Percentiles rank a stretch among this genome's conserved stretches.
phyloP scores from a whole-genome alignment of 2,888 invertebrate genomes.

The Pristionchus japonicus region DNA sequence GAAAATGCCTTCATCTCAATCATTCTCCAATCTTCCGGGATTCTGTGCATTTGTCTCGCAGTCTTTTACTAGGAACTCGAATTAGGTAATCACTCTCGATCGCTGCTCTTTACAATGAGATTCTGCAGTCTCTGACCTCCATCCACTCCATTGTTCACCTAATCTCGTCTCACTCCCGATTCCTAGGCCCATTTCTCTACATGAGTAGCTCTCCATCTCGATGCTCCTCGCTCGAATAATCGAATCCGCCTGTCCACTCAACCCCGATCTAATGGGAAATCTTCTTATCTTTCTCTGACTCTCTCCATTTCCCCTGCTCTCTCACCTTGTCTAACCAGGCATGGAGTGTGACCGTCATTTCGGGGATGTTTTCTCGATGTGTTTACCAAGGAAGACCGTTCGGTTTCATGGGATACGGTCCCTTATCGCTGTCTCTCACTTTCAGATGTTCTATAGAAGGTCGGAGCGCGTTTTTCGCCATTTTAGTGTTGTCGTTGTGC shows the following conservation, averaged over 20 bases:
- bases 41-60: not conserved
- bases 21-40: not conserved
- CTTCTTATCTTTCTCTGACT: not conserved
- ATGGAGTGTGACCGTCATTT: not conserved
- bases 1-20: too few relatives aligned
- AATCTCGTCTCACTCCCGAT: not conserved
- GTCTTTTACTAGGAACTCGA: not conserved
- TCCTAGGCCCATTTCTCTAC: not conserved
- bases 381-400: not conserved
- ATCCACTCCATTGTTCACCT: not conserved
- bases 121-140: not conserved
- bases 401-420: not conserved
- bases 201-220: not conserved
- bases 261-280: slow-evolving; percentile 31
- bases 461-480: not conserved
- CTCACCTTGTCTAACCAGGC: not conserved
- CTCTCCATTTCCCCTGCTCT: not conserved
- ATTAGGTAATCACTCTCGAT: not conserved
- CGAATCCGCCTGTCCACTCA: slow-evolving; percentile 29
- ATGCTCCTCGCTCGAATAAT: not conserved
- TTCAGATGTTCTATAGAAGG: not conserved
- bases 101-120: not conserved
- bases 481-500: not conserved
- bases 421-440: not conserved
- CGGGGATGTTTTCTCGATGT: not conserved